These are phyloP conservation scores for Thecocarcelia acutangulata DNA, from an alignment of 2,888 invertebrate genomes.

Conservation along the genomic window DNA sequence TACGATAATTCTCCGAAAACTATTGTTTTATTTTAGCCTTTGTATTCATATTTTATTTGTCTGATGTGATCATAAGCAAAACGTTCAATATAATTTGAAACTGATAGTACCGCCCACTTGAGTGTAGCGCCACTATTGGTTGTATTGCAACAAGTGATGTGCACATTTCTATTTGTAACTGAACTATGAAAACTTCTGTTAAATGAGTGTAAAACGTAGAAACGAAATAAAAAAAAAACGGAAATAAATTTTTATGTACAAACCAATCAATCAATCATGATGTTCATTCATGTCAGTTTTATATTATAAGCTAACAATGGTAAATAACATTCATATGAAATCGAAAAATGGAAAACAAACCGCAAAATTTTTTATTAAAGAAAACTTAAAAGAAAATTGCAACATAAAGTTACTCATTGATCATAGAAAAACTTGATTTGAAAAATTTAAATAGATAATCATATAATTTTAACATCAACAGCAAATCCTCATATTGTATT, in stretches of 20 bases:
- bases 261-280: constrained; percentile 16
- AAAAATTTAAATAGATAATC: constrained; percentile 7
- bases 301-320: neutral
- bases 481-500: constrained; percentile 34
- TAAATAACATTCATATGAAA: neutral
- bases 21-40: no score
- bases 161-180: constrained; percentile 15
- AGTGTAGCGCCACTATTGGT: neutral
- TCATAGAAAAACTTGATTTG: constrained; percentile 32
- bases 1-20: no score
- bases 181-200: constrained; percentile 28
- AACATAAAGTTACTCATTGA: constrained; percentile 42
- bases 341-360: constrained; percentile 36
- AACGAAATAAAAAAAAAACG: constrained; percentile 22
- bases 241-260: constrained; percentile 31
- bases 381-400: constrained; percentile 32
- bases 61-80: no score
- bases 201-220: constrained; percentile 34
- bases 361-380: constrained; percentile 35
- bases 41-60: no score
- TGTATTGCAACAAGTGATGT: constrained; percentile 35
- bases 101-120: neutral
- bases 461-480: constrained; percentile 4
- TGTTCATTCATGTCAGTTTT: neutral
- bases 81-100: no score